These are phyloP conservation scores for Drosophila tsacasi DNA, from an alignment of 1,140 invertebrate species.

Conservation along the genomic window DNA sequence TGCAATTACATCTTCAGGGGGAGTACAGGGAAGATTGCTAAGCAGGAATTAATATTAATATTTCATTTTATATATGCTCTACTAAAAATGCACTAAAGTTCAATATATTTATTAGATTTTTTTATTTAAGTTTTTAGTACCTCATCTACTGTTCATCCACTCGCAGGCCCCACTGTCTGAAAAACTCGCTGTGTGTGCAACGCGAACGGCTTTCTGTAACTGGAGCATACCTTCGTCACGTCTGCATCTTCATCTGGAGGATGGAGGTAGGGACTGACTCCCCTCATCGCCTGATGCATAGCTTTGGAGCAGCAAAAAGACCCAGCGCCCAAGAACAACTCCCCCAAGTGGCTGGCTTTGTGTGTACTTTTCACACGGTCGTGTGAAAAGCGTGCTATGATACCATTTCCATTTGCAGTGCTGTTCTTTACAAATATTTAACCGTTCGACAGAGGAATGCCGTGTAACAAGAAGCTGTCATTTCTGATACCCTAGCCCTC, in stretches of 20 bases:
- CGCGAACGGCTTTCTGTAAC: constrained; percentile 50
- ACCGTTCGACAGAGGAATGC: constrained; percentile 54
- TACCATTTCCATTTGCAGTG: constrained; percentile 50
- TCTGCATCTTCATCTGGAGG: constrained; percentile 15
- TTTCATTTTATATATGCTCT: too few relatives aligned
- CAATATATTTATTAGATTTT: neutral
- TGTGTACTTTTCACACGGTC: constrained; percentile 71
- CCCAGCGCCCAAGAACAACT: constrained; percentile 18
- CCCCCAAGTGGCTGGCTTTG: constrained; percentile 6
- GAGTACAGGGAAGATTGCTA: constrained; percentile 1
- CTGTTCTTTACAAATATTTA: constrained; percentile 63
- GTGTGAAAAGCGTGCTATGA: constrained; percentile 76
- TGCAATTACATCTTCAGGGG: constrained; percentile 45
- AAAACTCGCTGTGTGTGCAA: neutral
- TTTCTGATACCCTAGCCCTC: constrained; percentile 5
- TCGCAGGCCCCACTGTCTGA: constrained; percentile 3
- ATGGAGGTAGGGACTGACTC: constrained; percentile 14
- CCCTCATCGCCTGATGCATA: constrained; percentile 27
- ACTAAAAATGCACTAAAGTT: too few relatives aligned
- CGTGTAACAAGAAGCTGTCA: constrained; percentile 29
- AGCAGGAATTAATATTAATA: neutral
- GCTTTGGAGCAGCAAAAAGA: constrained; percentile 31
- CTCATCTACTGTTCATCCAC: too few relatives aligned
- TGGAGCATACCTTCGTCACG: constrained; percentile 56
- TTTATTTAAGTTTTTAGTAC: neutral